Conservation (phyloP, 2,797 vertebrate genomes). For the Mycteria americana region DNA sequence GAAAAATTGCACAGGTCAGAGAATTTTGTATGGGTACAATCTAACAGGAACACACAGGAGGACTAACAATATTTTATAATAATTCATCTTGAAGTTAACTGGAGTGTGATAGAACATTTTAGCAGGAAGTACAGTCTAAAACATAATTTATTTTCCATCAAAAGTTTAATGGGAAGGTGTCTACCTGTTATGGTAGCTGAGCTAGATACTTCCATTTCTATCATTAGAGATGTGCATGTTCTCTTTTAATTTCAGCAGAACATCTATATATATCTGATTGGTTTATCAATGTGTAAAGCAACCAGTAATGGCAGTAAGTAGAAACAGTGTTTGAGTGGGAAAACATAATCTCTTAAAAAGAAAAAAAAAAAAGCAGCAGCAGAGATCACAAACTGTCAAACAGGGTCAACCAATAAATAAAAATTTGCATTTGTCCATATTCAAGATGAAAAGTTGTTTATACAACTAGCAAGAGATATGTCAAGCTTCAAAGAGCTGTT, state of each 20-base stretch:
- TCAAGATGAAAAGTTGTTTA: neutral
- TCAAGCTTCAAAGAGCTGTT: neutral
- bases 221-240: accelerated
- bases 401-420: neutral
- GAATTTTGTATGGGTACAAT: neutral
- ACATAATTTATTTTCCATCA: neutral
- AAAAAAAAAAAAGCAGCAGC: neutral
- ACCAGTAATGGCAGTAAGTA: neutral
- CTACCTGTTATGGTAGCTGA: neutral
- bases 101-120: neutral
- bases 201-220: neutral
- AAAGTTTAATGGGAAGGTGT: neutral
- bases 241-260: neutral
- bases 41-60: neutral
- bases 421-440: neutral
- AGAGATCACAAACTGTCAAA: neutral
- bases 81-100: neutral
- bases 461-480: neutral
- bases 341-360: neutral
- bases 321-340: neutral
- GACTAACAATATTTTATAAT: neutral
- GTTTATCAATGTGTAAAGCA: neutral
- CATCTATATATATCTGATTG: neutral
- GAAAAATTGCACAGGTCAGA: neutral
- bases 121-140: neutral